Conservation (phyloP, 2,113 vertebrate genomes). For the Pogonocichla stellata region DNA sequence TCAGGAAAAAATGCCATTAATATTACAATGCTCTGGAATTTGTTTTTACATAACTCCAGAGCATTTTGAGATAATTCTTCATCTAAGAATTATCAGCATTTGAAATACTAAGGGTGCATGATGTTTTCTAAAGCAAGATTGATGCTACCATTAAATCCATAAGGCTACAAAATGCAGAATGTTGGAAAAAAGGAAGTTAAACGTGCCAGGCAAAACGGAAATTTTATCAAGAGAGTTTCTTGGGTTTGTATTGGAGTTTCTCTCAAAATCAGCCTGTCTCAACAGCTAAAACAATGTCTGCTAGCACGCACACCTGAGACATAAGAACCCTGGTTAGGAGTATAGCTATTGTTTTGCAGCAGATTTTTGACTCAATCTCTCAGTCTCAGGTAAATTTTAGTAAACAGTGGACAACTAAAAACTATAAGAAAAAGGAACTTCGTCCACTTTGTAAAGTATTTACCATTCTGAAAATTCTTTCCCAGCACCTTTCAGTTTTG, state of each 20-base stretch:
- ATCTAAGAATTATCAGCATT: not conserved
- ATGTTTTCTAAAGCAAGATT: conserved; percentile 8
- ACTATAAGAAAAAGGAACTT: not conserved
- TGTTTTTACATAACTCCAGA: not conserved
- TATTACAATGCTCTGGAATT: not conserved
- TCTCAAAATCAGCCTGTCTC: not conserved
- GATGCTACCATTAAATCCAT: not conserved
- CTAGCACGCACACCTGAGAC: not conserved
- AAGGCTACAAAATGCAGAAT: not conserved
- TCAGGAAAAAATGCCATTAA: not conserved
- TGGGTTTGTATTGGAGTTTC: not conserved
- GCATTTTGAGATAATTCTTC: not conserved
- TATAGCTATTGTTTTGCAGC: not conserved
- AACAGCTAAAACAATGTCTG: not conserved
- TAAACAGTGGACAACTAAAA: not conserved
- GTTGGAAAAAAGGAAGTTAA: not conserved
- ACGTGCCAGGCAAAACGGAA: not conserved
- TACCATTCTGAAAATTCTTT: not conserved
- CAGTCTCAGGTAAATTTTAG: not conserved
- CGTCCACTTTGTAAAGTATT: not conserved
- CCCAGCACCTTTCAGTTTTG: not conserved
- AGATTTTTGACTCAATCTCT: not conserved
- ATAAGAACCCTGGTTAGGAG: not conserved
- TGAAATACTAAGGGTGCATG: not conserved
- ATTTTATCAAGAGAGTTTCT: not conserved